Conservation (phyloP, 2,113 vertebrate genomes). For the Pagrus major region DNA sequence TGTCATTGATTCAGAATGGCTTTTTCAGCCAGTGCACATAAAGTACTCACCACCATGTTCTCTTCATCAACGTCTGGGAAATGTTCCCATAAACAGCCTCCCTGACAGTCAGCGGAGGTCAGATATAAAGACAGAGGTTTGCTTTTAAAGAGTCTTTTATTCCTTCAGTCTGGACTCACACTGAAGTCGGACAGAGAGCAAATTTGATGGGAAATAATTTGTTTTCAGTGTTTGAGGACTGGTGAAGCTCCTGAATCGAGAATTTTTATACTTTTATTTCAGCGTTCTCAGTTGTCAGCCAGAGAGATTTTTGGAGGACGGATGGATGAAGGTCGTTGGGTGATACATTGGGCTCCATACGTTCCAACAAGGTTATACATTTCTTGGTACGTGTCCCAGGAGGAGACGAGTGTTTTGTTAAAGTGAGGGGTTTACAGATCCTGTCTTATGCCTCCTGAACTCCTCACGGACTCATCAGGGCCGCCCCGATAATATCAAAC, state of each 20-base stretch:
- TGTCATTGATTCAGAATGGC: background rate
- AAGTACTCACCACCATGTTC: background rate
- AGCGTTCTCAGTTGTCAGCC: background rate
- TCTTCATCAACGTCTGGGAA: slow-evolving; percentile 5
- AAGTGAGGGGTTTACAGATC: too few species aligned
- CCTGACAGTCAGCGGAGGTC: background rate
- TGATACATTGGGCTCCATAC: too few species aligned
- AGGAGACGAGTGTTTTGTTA: too few species aligned
- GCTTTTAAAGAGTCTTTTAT: background rate
- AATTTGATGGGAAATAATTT: background rate
- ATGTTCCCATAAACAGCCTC: background rate
- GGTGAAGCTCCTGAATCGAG: background rate
- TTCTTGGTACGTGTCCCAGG: too few species aligned
- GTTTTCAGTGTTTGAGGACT: background rate
- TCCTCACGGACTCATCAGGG: too few species aligned
- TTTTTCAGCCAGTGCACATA: slow-evolving; percentile 7
- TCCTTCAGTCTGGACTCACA: background rate
- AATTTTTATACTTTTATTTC: background rate
- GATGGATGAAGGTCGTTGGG: too few species aligned
- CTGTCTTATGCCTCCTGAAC: too few species aligned
- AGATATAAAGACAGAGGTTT: background rate
- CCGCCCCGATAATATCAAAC: too few species aligned
- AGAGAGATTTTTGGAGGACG: too few species aligned
- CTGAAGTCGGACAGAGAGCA: background rate
- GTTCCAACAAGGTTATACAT: too few species aligned